Percentiles rank a stretch among this genome's conserved stretches.
Conservation (phyloP, 2,113 vertebrate species). For the Charina bottae region DNA sequence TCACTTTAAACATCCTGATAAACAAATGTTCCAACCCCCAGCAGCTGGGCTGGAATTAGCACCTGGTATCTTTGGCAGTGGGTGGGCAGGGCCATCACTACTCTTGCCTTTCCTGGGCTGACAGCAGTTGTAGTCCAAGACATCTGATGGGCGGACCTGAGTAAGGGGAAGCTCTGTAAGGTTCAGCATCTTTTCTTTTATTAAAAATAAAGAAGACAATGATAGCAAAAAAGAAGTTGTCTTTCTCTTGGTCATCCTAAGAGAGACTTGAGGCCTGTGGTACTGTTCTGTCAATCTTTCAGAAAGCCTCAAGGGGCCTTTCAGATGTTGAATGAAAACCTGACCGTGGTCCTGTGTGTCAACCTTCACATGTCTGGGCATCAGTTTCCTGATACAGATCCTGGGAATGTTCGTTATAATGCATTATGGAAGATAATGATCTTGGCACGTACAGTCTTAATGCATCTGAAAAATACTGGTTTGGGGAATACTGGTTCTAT, state of each 20-base stretch:
- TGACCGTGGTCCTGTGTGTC: neutral
- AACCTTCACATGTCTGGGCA: neutral
- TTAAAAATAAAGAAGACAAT: neutral
- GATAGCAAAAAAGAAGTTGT: neutral
- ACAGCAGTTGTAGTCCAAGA: neutral
- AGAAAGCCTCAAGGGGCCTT: neutral
- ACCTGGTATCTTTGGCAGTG: neutral
- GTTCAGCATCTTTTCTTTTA: neutral
- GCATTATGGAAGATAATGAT: neutral
- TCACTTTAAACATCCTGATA: neutral
- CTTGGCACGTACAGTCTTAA: neutral
- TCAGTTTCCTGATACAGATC: neutral
- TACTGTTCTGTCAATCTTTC: neutral
- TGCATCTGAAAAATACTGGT: neutral
- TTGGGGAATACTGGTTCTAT: neutral
- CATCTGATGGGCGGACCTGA: neutral
- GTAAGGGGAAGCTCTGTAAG: neutral
- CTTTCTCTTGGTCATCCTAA: neutral
- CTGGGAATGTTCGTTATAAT: neutral
- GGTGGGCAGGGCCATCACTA: neutral
- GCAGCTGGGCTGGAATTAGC: neutral
- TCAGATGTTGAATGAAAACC: neutral
- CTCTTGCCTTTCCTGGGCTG: neutral
- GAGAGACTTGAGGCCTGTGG: neutral
- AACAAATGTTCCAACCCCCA: neutral